Base-by-base conservation (phyloP, 2,797 vertebrate species). In the Pelodytes ibericus region DNA sequence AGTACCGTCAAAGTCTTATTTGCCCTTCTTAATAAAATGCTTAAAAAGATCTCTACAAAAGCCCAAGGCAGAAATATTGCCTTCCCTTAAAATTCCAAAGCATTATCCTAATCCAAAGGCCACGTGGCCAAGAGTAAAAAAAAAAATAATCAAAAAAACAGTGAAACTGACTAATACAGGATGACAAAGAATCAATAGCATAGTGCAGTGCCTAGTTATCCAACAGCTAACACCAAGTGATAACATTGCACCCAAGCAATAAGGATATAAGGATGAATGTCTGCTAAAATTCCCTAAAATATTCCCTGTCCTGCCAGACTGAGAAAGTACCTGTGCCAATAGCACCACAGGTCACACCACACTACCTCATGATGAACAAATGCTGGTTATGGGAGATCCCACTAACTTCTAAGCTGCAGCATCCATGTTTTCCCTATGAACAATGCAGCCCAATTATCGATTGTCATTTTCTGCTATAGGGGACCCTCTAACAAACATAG, bases 101-200 rank as follows among this genome's bases (percentile, higher is more conserved):
- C 77, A 75, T 79, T 79, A 74, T 65, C 80, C 83, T 85, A 83
- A 89, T 85, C 80, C 80, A 66, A 86, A 85, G 83, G 83, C 86
- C 87, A 85, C 86, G 83, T 83, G 83, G 80, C 81, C 71, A 79
- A 83, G 79, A 89, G 80, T 83, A 83, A 88, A 87, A 88, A 82
- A 33, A 72, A 75, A 83, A 87, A 88, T 77, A 85, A 83, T 86
- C n/a, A n/a, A n/a, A n/a, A n/a, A n/a, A n/a, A n/a, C n/a, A n/a
- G n/a, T 80, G 84, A 86, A 81, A 80, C 80, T 77, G 81, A 87
- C 87, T 89, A 87, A 91, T 82, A 82, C 72, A 75, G 75, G 81
- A 81, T 88, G 88, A 89, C 89, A 89, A 87, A 86, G 81, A 83
- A 87, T 87, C 80, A 81, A 88, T 86, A 84, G 82, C 79, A 80